Evolutionary conservation across 2,888 invertebrate species (phyloP).

Genomic region (Leuctra nigra): DNA sequence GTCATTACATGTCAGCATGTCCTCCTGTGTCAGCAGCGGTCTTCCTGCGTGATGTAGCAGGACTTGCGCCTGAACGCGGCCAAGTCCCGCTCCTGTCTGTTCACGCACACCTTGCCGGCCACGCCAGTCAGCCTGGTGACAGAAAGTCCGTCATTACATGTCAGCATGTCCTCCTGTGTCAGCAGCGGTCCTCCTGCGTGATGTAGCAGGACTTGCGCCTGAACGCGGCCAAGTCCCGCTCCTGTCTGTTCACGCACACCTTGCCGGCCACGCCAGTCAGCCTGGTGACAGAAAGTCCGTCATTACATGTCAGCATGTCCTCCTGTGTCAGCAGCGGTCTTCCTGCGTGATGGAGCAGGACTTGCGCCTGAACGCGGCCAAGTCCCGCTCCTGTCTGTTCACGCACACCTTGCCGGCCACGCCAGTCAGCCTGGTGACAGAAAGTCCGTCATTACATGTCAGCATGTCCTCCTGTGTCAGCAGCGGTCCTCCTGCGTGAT

Average conservation of each 20-base stretch:
- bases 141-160: too few species aligned
- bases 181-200: conserved; percentile 88
- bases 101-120: conserved; percentile 70
- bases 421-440: conserved; percentile 59
- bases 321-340: too few species aligned
- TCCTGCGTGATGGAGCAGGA: conserved; percentile 94
- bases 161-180: too few species aligned
- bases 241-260: conserved; percentile 71
- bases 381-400: conserved; percentile 70
- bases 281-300: too few species aligned
- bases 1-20: too few species aligned
- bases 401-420: conserved; percentile 73
- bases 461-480: conserved; percentile 88
- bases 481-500: conserved; percentile 86
- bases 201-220: conserved; percentile 80
- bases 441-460: too few species aligned
- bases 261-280: conserved; percentile 73
- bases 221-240: conserved; percentile 61
- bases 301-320: too few species aligned
- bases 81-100: conserved; percentile 71
- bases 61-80: conserved; percentile 58
- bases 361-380: conserved; percentile 56
- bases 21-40: too few species aligned
- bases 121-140: conserved; percentile 67
- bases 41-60: conserved; percentile 92